These are phyloP conservation scores for Apocheima hispidaria DNA, from an alignment of 2,888 invertebrate genomes.

Conservation along the genomic window DNA sequence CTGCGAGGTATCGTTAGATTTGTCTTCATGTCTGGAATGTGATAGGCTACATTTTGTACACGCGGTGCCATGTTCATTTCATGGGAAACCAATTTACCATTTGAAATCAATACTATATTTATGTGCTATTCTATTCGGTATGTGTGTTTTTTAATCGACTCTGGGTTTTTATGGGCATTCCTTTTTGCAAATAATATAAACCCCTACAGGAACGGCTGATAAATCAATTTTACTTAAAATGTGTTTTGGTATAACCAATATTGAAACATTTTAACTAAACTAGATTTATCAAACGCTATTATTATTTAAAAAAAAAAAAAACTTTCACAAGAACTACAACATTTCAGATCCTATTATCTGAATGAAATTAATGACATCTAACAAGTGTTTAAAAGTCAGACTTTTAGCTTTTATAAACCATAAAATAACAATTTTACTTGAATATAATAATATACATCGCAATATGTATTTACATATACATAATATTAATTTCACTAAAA, in stretches of 20 bases:
- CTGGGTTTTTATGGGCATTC: too few relatives aligned
- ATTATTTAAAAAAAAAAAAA: conserved; percentile 1
- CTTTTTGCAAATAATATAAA: conserved; percentile 38
- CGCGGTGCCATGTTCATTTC: too few relatives aligned
- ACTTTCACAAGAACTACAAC: conserved; percentile 69
- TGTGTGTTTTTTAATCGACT: too few relatives aligned
- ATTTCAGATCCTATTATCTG: conserved; percentile 77
- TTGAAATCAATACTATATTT: too few relatives aligned
- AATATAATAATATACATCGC: conserved; percentile 82
- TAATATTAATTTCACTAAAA: conserved; percentile 73
- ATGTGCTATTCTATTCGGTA: too few relatives aligned
- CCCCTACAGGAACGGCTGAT: not conserved
- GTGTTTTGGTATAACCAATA: not conserved
- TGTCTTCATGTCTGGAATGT: too few relatives aligned
- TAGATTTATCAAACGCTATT: not conserved
- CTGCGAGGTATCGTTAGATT: too few relatives aligned
- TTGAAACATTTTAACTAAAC: conserved; percentile 2
- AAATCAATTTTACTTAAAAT: not conserved
- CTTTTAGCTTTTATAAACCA: conserved; percentile 82
- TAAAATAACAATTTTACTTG: conserved; percentile 80
- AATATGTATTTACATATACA: conserved; percentile 85
- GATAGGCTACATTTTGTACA: too few relatives aligned
- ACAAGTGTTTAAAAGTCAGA: conserved; percentile 85
- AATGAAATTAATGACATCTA: conserved; percentile 72
- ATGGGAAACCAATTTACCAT: too few relatives aligned